These are phyloP conservation scores for Petrocephalus schoutedeni DNA, from an alignment of 2,797 vertebrate genomes.

Conservation along the genomic window DNA sequence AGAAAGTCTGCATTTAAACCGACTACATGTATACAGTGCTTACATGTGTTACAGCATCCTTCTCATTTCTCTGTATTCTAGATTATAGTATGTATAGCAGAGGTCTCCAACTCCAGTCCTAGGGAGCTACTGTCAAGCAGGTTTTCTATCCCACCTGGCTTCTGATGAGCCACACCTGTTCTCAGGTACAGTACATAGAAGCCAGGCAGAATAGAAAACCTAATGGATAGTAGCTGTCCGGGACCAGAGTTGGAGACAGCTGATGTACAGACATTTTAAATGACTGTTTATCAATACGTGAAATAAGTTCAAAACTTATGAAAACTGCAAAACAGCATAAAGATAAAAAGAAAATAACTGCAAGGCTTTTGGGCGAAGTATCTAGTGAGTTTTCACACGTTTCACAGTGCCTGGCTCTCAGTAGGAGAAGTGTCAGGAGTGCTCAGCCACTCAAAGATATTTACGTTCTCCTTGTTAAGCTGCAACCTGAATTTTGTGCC, in stretches of 20 bases:
- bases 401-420: neutral
- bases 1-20: neutral
- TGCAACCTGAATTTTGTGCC: neutral
- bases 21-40: no score
- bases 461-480: neutral
- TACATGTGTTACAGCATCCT: neutral
- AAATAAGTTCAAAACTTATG: neutral
- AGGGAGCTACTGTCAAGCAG: no score
- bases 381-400: neutral
- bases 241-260: no score
- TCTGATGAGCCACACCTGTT: no score
- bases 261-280: neutral
- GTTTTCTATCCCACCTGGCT: no score
- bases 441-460: neutral
- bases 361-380: neutral
- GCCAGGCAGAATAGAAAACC: no score
- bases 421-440: neutral
- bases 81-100: neutral
- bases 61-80: neutral
- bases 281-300: neutral
- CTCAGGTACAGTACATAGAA: no score
- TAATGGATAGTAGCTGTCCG: no score
- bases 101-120: no score
- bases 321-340: neutral
- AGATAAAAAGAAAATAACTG: no score